Conservation (phyloP, 2,113 vertebrate genomes). For the Stomatorhinus ivindoensis region DNA sequence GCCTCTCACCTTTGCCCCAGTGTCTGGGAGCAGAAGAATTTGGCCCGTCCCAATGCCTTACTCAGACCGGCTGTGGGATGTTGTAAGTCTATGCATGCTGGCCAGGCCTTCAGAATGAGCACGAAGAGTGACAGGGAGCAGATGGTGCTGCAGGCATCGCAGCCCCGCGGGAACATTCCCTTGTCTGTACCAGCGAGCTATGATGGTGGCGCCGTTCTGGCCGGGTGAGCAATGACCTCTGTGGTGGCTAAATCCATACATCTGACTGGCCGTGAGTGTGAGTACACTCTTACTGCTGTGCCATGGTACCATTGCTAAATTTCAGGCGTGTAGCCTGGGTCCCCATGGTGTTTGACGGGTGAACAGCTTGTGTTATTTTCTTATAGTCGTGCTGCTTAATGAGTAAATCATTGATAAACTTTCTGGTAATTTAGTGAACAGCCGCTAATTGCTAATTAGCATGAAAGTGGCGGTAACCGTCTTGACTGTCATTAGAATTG, state of each 20-base stretch:
- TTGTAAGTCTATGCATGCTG: background rate
- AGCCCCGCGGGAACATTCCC: background rate
- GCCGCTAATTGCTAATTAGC: background rate
- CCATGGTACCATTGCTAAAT: background rate
- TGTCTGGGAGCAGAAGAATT: background rate
- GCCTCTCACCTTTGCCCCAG: background rate
- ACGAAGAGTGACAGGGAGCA: constrained; percentile 6
- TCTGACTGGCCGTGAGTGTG: background rate
- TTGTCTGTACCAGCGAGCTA: background rate
- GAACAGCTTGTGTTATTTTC: background rate
- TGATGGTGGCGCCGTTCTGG: background rate
- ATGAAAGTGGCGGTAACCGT: background rate
- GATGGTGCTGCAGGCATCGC: constrained; percentile 5
- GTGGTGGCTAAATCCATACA: background rate
- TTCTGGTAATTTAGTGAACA: background rate
- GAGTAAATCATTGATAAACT: background rate
- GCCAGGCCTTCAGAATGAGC: background rate
- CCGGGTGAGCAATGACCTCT: background rate
- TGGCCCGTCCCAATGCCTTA: background rate
- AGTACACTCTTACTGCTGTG: background rate
- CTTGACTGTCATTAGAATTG: background rate
- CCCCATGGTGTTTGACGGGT: background rate
- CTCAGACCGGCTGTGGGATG: background rate
- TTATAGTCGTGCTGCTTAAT: background rate
- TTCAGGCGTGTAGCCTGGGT: background rate